These are phyloP conservation scores for Poecilobothrus nobilitatus DNA, from an alignment of 2,888 invertebrate genomes.

Conservation along the genomic window DNA sequence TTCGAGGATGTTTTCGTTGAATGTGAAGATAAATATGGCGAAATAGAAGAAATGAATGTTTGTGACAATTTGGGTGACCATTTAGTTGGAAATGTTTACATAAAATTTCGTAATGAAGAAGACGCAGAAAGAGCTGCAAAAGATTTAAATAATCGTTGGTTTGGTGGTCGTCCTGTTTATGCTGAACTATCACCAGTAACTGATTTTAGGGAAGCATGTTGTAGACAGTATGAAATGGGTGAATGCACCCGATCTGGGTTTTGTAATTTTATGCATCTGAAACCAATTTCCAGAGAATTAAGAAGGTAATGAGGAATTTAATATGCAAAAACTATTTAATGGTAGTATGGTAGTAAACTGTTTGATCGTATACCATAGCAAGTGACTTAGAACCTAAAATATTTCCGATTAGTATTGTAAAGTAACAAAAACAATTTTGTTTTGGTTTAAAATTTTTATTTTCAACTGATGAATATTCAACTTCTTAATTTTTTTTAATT, in stretches of 20 bases:
- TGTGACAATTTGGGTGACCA: conserved; percentile 99
- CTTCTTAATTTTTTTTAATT: too few species aligned
- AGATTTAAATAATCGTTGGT: conserved; percentile 98
- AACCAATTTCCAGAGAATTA: conserved; percentile 92
- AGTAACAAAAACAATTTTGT: too few species aligned
- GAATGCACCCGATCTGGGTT: conserved; percentile 98
- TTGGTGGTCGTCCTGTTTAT: conserved; percentile 95
- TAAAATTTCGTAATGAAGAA: conserved; percentile 95
- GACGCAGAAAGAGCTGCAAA: conserved; percentile 97
- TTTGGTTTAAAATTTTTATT: too few species aligned
- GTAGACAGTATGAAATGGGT: conserved; percentile 99
- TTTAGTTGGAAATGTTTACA: conserved; percentile 97
- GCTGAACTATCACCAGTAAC: conserved; percentile 98
- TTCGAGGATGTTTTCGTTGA: conserved; percentile 99
- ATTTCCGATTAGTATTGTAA: too few species aligned
- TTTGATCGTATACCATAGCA: too few species aligned
- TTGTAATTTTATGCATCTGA: conserved; percentile 99
- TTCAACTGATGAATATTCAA: too few species aligned
- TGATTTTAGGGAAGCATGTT: conserved; percentile 98
- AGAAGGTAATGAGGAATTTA: conserved; percentile 53
- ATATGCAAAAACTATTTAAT: too few species aligned
- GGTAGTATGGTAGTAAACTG: too few species aligned
- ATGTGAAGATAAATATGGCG: conserved; percentile 97
- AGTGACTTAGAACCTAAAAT: too few species aligned
- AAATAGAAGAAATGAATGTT: conserved; percentile 99